Conservation (phyloP, 2,888 invertebrate species). For the Chouioia cunea region DNA sequence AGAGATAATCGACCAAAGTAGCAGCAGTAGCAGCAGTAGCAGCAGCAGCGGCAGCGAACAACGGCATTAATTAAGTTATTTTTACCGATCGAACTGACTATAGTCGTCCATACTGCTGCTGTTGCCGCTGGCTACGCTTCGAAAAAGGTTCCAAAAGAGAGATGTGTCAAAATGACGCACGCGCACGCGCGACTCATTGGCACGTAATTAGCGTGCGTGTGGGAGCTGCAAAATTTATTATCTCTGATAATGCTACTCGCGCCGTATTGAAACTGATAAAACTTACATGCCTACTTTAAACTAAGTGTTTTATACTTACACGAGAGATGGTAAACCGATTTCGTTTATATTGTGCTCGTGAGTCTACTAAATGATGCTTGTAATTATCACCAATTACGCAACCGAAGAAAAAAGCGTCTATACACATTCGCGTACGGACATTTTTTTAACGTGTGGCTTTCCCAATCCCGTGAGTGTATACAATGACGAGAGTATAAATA, state of each 20-base stretch:
- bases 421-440: conserved; percentile 6
- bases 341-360: too few species aligned
- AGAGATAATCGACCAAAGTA: conserved; percentile 57
- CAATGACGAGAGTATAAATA: conserved; percentile 28
- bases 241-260: conserved; percentile 43
- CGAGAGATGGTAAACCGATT: neutral
- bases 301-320: conserved; percentile 42
- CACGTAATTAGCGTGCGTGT: conserved; percentile 55
- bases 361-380: too few species aligned
- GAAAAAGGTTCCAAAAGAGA: too few species aligned
- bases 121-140: too few species aligned
- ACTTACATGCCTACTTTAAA: conserved; percentile 9
- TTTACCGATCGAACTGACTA: conserved; percentile 53
- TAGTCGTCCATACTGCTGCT: too few species aligned
- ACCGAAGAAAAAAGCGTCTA: neutral
- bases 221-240: conserved; percentile 50
- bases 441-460: conserved; percentile 18
- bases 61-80: conserved; percentile 63
- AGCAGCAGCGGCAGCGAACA: conserved; percentile 46
- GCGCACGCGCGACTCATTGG: conserved; percentile 47
- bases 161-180: neutral
- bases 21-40: conserved; percentile 29
- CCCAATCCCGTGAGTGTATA: neutral
- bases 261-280: too few species aligned
- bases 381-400: too few species aligned